phyloP scores from a whole-genome alignment of 2,888 invertebrate genomes.

The Chymomyza procnemis region DNA sequence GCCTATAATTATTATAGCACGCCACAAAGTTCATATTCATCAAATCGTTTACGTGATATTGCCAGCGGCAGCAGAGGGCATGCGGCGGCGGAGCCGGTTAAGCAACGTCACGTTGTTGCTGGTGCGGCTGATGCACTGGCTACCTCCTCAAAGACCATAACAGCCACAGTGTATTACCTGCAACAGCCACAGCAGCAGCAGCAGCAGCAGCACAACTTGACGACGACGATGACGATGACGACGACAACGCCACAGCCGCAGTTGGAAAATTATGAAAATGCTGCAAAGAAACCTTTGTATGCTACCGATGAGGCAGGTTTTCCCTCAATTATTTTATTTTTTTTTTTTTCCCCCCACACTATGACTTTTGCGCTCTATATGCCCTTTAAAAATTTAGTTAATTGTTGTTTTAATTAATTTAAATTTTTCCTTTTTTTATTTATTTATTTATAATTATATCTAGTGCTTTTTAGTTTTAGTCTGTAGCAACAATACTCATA shows the following conservation, averaged over 20 bases:
- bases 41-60: conserved; percentile 56
- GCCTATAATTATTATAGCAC: conserved; percentile 53
- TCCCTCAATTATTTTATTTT: conserved; percentile 29
- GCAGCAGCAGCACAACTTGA: conserved; percentile 19
- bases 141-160: conserved; percentile 50
- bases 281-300: conserved; percentile 54
- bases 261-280: conserved; percentile 51
- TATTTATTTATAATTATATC: conserved; percentile 17
- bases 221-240: conserved; percentile 16
- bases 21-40: conserved; percentile 62
- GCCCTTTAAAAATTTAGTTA: conserved; percentile 4
- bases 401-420: conserved; percentile 25
- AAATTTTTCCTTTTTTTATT: conserved; percentile 2
- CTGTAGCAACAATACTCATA: background rate
- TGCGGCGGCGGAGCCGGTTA: background rate
- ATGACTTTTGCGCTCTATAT: conserved; percentile 22
- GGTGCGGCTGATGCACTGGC: conserved; percentile 30
- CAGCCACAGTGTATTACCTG: conserved; percentile 64
- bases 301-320: conserved; percentile 71
- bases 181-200: conserved; percentile 46
- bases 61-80: background rate
- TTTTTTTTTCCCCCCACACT: too few relatives aligned
- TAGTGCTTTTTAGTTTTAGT: conserved; percentile 44
- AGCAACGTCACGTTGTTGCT: background rate
- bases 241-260: conserved; percentile 17